phyloP scores from a whole-genome alignment of 1,140 invertebrate genomes.

The Helicoverpa zea region DNA sequence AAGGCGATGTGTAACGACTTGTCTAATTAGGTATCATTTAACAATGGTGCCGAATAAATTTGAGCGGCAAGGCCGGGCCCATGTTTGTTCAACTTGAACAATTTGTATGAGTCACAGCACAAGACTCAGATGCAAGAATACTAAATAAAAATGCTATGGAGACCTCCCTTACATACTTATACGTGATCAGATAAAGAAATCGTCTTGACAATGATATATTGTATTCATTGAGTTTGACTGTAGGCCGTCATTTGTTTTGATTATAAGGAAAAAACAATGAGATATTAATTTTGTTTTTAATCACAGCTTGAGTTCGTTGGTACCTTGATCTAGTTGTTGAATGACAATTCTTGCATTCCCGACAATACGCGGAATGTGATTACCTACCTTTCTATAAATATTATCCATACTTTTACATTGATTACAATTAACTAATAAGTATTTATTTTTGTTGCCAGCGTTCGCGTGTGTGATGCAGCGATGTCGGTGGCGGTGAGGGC shows the following conservation, averaged over 20 bases:
- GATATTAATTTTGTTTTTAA: conserved; percentile 1
- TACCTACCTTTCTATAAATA: too few relatives aligned
- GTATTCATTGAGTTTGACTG: conserved; percentile 1
- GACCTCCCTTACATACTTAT: conserved; percentile 28
- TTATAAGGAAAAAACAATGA: conserved; percentile 2
- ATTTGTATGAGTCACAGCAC: conserved; percentile 17
- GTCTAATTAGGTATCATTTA: conserved; percentile 46
- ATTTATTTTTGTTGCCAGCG: conserved; percentile 64
- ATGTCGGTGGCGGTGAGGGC: conserved; percentile 77
- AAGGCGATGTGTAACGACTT: conserved; percentile 25
- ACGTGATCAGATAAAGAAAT: conserved; percentile 42
- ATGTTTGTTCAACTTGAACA: conserved; percentile 35
- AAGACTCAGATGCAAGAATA: conserved; percentile 26
- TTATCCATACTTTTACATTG: not conserved
- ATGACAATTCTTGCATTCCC: not conserved
- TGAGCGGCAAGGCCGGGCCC: conserved; percentile 44
- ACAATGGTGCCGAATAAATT: conserved; percentile 41
- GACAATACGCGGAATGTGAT: too few relatives aligned
- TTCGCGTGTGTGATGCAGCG: conserved; percentile 77
- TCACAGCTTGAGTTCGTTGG: not conserved
- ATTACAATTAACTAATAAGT: not conserved
- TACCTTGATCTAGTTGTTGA: too few relatives aligned
- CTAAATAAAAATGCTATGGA: conserved; percentile 22
- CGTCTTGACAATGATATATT: conserved; percentile 25
- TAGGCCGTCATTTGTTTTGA: not conserved